Evolutionary conservation across 2,113 vertebrate genomes (phyloP).

Genomic region (Limnothrissa miodon): DNA sequence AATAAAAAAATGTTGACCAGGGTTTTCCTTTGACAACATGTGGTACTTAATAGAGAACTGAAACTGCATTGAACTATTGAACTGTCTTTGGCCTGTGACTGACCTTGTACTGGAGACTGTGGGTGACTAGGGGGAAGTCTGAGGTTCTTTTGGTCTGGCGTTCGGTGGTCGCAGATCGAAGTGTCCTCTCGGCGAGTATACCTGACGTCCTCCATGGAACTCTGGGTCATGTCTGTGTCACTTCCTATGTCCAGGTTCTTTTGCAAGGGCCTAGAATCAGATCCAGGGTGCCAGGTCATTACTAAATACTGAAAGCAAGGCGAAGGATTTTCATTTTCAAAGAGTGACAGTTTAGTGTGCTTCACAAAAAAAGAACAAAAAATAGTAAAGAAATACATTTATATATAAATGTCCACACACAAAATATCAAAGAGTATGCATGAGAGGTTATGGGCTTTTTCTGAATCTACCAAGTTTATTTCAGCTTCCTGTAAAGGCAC

Average conservation of each 20-base stretch:
- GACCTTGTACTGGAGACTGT: constrained; percentile 57
- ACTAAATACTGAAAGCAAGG: background rate
- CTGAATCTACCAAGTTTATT: background rate
- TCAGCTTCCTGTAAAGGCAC: background rate
- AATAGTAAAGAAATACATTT: no score
- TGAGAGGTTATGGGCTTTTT: background rate
- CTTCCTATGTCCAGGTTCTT: constrained; percentile 73
- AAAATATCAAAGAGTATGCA: background rate
- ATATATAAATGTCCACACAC: no score
- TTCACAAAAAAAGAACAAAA: no score
- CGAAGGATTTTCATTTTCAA: no score
- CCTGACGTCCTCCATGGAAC: constrained; percentile 76
- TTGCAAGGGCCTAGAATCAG: constrained; percentile 67
- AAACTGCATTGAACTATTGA: no score
- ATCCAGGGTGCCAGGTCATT: background rate
- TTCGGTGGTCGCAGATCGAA: constrained; percentile 72
- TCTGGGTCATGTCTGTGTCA: constrained; percentile 77
- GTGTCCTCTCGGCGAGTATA: constrained; percentile 58
- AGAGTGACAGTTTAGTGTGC: no score
- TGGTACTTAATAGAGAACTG: background rate
- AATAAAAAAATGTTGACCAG: constrained; percentile 4
- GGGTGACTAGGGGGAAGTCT: constrained; percentile 40
- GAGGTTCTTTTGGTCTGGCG: constrained; percentile 72
- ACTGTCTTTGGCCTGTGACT: background rate
- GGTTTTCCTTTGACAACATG: background rate